Conservation (phyloP, 2,113 vertebrate genomes). For the Mungos mungo region DNA sequence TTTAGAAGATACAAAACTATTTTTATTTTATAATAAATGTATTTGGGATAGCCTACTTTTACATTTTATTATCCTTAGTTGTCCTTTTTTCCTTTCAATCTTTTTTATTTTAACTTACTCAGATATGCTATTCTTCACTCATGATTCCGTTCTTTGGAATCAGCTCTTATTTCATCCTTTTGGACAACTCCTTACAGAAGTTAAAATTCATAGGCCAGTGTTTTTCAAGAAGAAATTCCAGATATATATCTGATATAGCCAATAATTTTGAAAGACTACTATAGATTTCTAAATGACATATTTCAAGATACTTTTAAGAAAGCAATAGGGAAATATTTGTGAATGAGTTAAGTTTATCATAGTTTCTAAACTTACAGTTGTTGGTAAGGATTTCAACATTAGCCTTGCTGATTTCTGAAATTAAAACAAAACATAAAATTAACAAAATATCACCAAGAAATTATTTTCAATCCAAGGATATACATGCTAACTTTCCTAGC, state of each 20-base stretch:
- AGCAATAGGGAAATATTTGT: neutral
- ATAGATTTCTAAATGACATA: neutral
- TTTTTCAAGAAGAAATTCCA: neutral
- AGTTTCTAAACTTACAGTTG: conserved; percentile 58
- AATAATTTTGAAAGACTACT: neutral
- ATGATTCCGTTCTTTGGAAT: neutral
- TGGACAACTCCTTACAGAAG: neutral
- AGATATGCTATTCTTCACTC: neutral
- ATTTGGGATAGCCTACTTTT: neutral
- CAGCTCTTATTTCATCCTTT: neutral
- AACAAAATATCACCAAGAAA: neutral
- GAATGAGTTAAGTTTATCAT: neutral
- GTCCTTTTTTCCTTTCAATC: neutral
- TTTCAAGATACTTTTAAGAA: neutral
- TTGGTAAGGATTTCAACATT: conserved; percentile 46
- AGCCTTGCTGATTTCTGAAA: conserved; percentile 65
- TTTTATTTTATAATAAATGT: neutral
- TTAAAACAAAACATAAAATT: neutral
- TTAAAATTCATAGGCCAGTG: neutral
- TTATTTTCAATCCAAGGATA: neutral
- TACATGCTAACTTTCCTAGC: neutral
- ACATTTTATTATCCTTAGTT: neutral
- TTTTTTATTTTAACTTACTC: neutral
- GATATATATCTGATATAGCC: neutral
- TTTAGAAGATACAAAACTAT: neutral